These are phyloP conservation scores for Ochropleura leucogaster DNA, from an alignment of 2,888 invertebrate species.

Conservation along the genomic window DNA sequence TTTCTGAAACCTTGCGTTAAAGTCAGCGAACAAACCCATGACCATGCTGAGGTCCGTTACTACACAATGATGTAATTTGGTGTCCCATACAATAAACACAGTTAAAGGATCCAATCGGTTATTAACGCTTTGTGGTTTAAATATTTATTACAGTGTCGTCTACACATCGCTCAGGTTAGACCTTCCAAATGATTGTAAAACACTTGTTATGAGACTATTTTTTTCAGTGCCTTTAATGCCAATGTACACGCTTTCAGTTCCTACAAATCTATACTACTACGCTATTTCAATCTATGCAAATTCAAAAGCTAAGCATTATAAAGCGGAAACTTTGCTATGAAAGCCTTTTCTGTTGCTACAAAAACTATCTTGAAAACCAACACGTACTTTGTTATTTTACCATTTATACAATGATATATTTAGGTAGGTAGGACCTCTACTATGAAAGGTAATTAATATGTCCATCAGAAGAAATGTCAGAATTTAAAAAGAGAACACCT, in stretches of 20 bases:
- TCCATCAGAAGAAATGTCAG: not conserved
- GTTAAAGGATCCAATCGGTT: not conserved
- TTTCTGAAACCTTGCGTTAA: constrained; percentile 3
- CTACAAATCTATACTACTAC: not conserved
- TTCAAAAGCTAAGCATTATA: not conserved
- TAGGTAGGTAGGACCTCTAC: too few species aligned
- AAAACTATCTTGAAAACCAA: not conserved
- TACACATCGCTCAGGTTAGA: constrained; percentile 3
- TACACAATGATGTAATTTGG: not conserved
- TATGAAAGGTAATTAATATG: too few species aligned
- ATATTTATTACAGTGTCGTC: constrained; percentile 17
- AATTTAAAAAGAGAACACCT: not conserved
- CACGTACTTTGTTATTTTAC: not conserved
- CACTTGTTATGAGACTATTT: not conserved
- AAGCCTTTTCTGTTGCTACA: not conserved
- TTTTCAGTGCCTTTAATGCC: not conserved
- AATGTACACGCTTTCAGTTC: not conserved
- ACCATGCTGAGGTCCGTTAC: too few species aligned
- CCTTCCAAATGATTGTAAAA: constrained; percentile 1
- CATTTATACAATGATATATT: too few species aligned
- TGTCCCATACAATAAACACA: not conserved
- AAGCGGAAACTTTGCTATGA: not conserved
- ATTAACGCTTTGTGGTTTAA: constrained; percentile 14
- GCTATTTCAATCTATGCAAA: not conserved
- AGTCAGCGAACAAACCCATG: not conserved